phyloP scores from a whole-genome alignment of 2,888 invertebrate genomes.

The Furcula furcula region DNA sequence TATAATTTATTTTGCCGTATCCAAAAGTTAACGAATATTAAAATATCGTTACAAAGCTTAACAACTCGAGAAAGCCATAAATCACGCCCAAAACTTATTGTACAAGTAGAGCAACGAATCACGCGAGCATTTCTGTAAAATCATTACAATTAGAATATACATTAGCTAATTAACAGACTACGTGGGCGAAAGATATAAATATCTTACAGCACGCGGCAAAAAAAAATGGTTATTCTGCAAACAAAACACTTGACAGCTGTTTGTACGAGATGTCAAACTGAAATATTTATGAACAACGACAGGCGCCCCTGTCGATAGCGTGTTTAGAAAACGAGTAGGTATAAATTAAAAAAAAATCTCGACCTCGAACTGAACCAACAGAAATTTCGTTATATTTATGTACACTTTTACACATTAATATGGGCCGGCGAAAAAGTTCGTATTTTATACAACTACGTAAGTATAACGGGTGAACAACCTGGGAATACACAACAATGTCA shows the following conservation, averaged over 20 bases:
- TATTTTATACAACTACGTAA: too few species aligned
- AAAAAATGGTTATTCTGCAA: constrained; percentile 3
- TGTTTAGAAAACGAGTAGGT: too few species aligned
- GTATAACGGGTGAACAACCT: too few species aligned
- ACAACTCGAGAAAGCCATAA: constrained; percentile 14
- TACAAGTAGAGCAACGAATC: constrained; percentile 20
- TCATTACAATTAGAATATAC: constrained; percentile 7
- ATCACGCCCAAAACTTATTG: constrained; percentile 13
- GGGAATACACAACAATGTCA: too few species aligned
- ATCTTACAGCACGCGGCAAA: constrained; percentile 8
- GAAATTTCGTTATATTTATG: too few species aligned
- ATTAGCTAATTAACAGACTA: constrained; percentile 18
- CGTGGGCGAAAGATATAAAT: constrained; percentile 16
- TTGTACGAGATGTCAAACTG: background rate
- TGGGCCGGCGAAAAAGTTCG: too few species aligned
- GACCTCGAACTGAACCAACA: too few species aligned
- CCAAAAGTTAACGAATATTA: constrained; percentile 8
- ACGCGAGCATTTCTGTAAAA: constrained; percentile 28
- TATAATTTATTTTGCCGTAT: constrained; percentile 11
- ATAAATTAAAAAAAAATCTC: too few species aligned
- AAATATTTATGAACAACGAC: background rate
- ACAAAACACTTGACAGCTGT: constrained; percentile 7
- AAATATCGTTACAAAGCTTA: constrained; percentile 9
- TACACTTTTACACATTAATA: too few species aligned
- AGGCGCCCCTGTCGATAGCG: too few species aligned